Evolutionary conservation across 2,888 invertebrate species (phyloP), one percentile per base, ranked within the genome.

Genomic region (Sarcophaga subvicina): DNA sequence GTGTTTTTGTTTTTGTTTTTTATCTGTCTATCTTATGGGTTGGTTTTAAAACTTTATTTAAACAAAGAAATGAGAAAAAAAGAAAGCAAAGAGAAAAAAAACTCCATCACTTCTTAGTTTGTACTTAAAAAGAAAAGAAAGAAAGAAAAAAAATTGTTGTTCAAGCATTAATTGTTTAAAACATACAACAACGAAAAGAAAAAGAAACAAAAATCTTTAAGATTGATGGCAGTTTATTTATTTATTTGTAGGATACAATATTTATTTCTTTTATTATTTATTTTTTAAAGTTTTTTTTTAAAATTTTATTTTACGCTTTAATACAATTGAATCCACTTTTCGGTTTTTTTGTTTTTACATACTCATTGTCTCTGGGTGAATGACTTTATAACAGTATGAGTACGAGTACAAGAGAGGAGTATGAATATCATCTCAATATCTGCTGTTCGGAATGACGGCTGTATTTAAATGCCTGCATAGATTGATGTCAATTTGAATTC

Each of bases 201-300:
- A 64, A 0, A 64, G 20, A 25, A 20, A 81, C 70, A 69, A 71
- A 72, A 78, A 67, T 76, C 63, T 83, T 76, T 71, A 87, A 87
- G 87, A 87, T 87, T 87, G 87, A 87, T 87, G 87, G 87, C 83
- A 87, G 80, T 86, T 80, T 79, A 63, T 78, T 80, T 79, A 63
- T 78, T 22, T 63, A 25, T 27, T 22, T 63, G 70, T 83, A 66
- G 82, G 72, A 78, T 78, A 66, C 49, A 78, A 72, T 17, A 63
- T 62, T 27, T 73, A 67, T 72, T 73, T 77, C 72, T 37, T 62
- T 73, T 84, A 59, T 85, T 85, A 70, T 80, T 80, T 37, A 37
- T 37, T 37, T 66, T 12, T 27, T 25, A 20, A 67, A 45, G 20
- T n/a, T 45, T 22, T 62, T 59, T 71, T 62, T 71, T 71, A 63